These are phyloP conservation scores for Aythya baeri DNA, from an alignment of 2,113 vertebrate genomes.

Conservation along the genomic window DNA sequence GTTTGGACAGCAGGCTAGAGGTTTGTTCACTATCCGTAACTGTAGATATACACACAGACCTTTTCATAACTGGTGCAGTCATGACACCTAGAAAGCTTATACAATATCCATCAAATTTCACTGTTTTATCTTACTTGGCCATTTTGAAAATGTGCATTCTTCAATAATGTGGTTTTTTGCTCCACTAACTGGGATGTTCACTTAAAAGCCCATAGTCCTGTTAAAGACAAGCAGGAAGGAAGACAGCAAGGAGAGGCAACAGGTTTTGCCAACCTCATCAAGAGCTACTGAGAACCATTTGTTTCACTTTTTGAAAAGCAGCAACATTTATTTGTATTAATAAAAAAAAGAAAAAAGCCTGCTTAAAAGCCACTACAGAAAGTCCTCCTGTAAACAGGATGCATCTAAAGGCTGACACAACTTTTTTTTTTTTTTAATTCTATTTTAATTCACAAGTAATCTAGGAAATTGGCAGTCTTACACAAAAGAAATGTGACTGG, in stretches of 20 bases:
- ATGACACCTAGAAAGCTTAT: neutral
- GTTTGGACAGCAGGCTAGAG: neutral
- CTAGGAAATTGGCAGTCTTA: neutral
- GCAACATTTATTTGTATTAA: neutral
- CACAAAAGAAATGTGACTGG: neutral
- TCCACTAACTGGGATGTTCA: neutral
- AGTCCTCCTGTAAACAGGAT: neutral
- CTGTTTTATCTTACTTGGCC: neutral
- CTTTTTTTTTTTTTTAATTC: neutral
- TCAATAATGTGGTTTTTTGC: neutral
- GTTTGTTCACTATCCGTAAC: neutral
- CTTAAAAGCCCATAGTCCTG: neutral
- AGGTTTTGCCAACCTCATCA: neutral
- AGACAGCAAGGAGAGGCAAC: neutral
- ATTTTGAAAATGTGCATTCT: neutral
- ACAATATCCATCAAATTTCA: neutral
- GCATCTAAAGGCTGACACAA: neutral
- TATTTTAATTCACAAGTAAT: neutral
- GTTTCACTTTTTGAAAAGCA: neutral
- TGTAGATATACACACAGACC: neutral
- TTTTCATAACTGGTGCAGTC: rapidly evolving
- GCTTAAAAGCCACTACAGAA: neutral
- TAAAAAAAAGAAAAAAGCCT: rapidly evolving
- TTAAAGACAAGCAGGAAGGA: neutral
- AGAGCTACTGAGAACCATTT: neutral